A percentile compares a stretch with the other conserved stretches of the same genome.
Conservation (phyloP, 2,888 invertebrate genomes). For the Druceiella hillmani region DNA sequence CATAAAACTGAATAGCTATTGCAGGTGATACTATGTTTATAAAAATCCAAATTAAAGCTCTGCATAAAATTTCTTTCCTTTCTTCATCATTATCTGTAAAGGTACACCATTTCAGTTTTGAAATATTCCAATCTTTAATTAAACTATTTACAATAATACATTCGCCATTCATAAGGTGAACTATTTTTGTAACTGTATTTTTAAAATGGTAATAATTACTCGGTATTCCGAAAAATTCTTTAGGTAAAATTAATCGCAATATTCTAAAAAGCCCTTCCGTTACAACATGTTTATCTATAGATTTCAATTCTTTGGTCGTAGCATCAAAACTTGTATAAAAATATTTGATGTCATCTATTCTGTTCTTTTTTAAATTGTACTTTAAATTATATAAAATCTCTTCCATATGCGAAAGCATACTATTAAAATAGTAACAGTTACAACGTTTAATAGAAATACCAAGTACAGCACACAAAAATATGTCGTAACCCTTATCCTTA, state of each 20-base stretch:
- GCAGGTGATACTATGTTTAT: conserved; percentile 37
- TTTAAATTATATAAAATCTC: conserved; percentile 9
- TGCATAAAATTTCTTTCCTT: conserved; percentile 26
- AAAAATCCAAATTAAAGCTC: conserved; percentile 33
- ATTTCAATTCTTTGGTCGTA: conserved; percentile 20
- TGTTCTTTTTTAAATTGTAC: conserved; percentile 6
- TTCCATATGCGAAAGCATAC: too few species aligned
- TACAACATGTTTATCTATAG: conserved; percentile 32
- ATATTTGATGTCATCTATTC: conserved; percentile 8
- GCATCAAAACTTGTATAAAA: conserved; percentile 14
- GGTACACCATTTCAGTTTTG: conserved; percentile 31
- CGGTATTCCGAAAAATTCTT: conserved; percentile 32
- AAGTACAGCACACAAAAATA: too few species aligned
- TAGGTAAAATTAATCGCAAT: conserved; percentile 35
- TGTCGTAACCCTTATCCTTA: too few species aligned
- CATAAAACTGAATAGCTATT: conserved; percentile 40
- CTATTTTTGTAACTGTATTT: conserved; percentile 29
- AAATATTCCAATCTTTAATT: conserved; percentile 34
- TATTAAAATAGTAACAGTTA: too few species aligned
- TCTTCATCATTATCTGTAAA: conserved; percentile 18
- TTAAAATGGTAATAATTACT: conserved; percentile 36
- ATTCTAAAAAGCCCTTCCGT: conserved; percentile 31
- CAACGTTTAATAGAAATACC: too few species aligned
- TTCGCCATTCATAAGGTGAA: conserved; percentile 42
- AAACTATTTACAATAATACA: conserved; percentile 30